phyloP scores from a whole-genome alignment of 2,888 invertebrate species.

The Zonitis immaculata region DNA sequence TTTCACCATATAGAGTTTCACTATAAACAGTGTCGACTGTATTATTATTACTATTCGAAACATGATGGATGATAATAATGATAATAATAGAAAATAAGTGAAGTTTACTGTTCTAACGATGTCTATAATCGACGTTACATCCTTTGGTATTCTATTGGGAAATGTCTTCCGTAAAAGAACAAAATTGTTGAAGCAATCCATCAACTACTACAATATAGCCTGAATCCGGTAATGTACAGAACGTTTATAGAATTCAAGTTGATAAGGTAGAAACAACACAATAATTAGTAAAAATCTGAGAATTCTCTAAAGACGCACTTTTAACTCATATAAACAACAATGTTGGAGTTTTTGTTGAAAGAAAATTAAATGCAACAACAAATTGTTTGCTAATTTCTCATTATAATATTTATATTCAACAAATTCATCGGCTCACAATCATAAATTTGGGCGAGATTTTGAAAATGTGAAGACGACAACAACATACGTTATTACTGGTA shows the following conservation, averaged over 20 bases:
- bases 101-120: slow-evolving; percentile 29
- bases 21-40: no score
- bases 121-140: slow-evolving; percentile 26
- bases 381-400: slow-evolving; percentile 7
- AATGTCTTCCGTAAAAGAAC: slow-evolving; percentile 36
- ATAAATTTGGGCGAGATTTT: slow-evolving; percentile 10
- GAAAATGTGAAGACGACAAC: not conserved
- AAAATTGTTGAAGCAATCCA: slow-evolving; percentile 32
- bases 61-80: slow-evolving; percentile 8
- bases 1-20: no score
- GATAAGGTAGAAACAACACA: slow-evolving; percentile 15
- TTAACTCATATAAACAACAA: no score
- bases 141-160: slow-evolving; percentile 26
- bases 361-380: no score
- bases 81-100: slow-evolving; percentile 21
- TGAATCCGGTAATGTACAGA: slow-evolving; percentile 33
- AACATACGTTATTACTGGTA: not conserved
- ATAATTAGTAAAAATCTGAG: slow-evolving; percentile 21
- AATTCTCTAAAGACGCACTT: no score
- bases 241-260: slow-evolving; percentile 30
- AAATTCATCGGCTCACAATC: slow-evolving; percentile 9
- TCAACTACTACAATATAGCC: slow-evolving; percentile 25
- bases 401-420: slow-evolving; percentile 16
- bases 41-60: slow-evolving; percentile 13
- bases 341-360: no score